phyloP scores from a whole-genome alignment of 2,113 vertebrate genomes.

The Pseudorhombus dupliciocellatus region DNA sequence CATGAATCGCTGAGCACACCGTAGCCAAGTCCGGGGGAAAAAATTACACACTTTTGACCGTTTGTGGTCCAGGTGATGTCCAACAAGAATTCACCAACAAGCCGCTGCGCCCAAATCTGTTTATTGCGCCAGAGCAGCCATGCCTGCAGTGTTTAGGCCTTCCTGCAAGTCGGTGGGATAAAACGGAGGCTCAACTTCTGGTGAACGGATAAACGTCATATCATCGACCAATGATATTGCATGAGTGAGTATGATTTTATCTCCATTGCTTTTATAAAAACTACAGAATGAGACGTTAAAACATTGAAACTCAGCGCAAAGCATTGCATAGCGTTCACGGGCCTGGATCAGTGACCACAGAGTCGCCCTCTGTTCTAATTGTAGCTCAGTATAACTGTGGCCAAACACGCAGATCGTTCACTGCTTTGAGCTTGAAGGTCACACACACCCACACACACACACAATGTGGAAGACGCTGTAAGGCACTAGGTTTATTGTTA shows the following conservation, averaged over 20 bases:
- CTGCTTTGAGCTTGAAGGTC: slow-evolving; percentile 31
- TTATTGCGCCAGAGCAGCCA: slow-evolving; percentile 77
- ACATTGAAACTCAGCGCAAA: background rate
- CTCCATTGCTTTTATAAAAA: background rate
- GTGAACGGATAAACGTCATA: slow-evolving; percentile 28
- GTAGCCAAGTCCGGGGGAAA: slow-evolving; percentile 78
- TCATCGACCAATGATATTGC: slow-evolving; percentile 7
- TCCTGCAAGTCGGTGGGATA: slow-evolving; percentile 9
- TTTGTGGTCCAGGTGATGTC: slow-evolving; percentile 71
- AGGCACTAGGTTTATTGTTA: slow-evolving; percentile 44
- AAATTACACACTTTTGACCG: slow-evolving; percentile 78
- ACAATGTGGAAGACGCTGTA: slow-evolving; percentile 27
- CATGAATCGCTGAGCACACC: slow-evolving; percentile 35
- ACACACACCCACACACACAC: slow-evolving; percentile 26
- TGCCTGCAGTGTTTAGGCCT: slow-evolving; percentile 41
- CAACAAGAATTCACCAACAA: slow-evolving; percentile 70
- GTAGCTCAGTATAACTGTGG: background rate
- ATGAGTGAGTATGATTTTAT: slow-evolving; percentile 53
- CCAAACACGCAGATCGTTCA: slow-evolving; percentile 10
- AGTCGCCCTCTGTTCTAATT: background rate
- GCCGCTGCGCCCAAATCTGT: slow-evolving; percentile 72
- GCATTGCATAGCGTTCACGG: background rate
- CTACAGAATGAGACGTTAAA: background rate
- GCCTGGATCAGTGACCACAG: background rate
- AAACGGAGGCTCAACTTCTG: slow-evolving; percentile 21